Evolutionary conservation across 2,113 vertebrate genomes (phyloP), one percentile per base, ranked within the genome.

Genomic region (Haemorhous mexicanus): DNA sequence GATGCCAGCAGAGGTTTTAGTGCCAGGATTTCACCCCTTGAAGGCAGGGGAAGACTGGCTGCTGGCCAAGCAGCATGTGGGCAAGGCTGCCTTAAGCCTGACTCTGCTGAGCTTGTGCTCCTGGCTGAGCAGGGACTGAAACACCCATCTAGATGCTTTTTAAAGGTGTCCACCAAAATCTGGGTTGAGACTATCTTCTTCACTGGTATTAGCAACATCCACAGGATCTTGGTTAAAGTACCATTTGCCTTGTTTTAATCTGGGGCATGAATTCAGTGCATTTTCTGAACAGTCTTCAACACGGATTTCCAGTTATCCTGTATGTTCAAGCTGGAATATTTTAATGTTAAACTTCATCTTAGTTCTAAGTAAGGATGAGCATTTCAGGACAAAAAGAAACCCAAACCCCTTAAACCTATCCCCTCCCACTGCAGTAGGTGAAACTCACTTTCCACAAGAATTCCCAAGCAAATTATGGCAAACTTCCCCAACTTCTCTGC

Each of bases 401-500:
- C 14, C 55, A 59, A 73, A 15, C 41, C 15, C 33, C 28, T 84
- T 59, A 85, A 90, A 83, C 16, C 52, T 75, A 49, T 64, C 61
- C 73, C 76, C 47, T 47, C 86, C 43, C 67, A 59, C 72, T 72
- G 73, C 69, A 94, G 83, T 97, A 92, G 95, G 92, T 93, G 85
- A 90, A 94, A 80, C n/a, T 92, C 76, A 75, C 82, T 93, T 95
- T 94, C 72, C 68, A 77, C 82, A 88, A 88, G 91, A 96, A 94
- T 96, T 93, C 92, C 93, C 93, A 92, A 94, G 87, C 39, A 93
- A 87, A 84, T 94, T 96, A 95, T 68, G 79, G 92, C 82, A 90
- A 86, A 88, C 63, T 93, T 96, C 90, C 88, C 83, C 83, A 93
- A 26, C 37, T 84, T 87, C 87, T 92, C 77, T 94, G 93, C 92